Evolutionary conservation across 2,113 vertebrate genomes (phyloP).

Genomic region (Lagopus leucura): DNA sequence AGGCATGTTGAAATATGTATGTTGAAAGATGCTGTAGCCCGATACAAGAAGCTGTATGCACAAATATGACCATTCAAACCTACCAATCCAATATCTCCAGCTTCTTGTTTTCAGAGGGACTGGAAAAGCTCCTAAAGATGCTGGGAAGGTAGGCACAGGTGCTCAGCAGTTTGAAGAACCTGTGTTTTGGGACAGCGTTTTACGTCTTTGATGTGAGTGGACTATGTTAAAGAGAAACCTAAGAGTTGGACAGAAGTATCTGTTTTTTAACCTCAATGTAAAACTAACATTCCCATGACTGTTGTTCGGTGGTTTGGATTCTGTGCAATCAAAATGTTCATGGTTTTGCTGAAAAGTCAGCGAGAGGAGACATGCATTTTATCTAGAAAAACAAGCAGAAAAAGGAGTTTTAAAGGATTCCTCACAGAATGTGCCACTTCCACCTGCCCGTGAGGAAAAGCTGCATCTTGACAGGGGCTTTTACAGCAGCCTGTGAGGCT

Average conservation of each 20-base stretch:
- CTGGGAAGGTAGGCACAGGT: accelerated
- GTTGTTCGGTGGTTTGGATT: background rate
- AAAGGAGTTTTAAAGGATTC: background rate
- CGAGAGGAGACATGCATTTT: background rate
- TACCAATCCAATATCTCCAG: background rate
- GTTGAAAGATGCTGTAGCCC: background rate
- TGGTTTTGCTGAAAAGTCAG: background rate
- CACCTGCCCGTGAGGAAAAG: background rate
- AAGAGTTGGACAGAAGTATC: background rate
- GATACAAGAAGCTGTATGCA: background rate
- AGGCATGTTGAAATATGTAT: background rate
- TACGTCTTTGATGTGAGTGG: background rate
- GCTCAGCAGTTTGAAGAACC: background rate
- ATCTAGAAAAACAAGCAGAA: background rate
- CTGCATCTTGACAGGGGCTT: background rate
- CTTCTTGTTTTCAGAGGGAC: background rate
- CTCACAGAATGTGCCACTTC: background rate
- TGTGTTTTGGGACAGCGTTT: background rate
- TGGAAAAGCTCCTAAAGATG: background rate
- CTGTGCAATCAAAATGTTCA: background rate
- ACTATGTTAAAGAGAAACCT: background rate
- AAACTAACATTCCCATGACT: background rate
- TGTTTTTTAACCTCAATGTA: background rate
- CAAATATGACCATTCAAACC: background rate
- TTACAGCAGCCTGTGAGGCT: background rate